Conservation (phyloP, 1,140 invertebrate genomes). For the Drosophila yakuba region DNA sequence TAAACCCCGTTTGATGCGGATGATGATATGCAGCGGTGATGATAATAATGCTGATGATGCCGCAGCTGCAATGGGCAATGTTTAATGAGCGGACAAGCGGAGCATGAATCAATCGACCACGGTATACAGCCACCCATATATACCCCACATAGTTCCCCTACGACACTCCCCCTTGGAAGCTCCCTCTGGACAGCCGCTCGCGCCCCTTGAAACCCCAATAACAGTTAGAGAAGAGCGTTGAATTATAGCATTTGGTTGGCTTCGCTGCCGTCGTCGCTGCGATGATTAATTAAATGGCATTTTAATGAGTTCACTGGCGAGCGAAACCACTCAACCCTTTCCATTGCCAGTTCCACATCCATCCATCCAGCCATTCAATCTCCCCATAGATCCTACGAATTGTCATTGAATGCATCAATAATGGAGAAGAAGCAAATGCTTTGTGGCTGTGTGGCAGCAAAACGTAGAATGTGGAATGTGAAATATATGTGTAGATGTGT, state of each 20-base stretch:
- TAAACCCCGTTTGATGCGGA: conserved; percentile 9
- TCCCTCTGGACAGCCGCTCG: neutral
- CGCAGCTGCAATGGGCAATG: conserved; percentile 34
- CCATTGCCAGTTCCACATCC: neutral
- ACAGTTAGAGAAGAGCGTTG: conserved; percentile 63
- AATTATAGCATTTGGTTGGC: conserved; percentile 77
- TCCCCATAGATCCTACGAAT: conserved; percentile 24
- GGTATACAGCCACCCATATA: conserved; percentile 5
- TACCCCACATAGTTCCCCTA: neutral
- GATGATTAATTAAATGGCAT: conserved; percentile 82
- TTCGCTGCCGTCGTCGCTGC: conserved; percentile 43
- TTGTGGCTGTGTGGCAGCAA: conserved; percentile 18
- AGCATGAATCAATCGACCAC: conserved; percentile 63
- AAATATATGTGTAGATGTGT: conserved; percentile 21
- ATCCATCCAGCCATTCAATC: neutral
- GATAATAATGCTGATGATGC: conserved; percentile 32
- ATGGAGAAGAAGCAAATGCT: conserved; percentile 27
- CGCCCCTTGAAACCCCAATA: conserved; percentile 6
- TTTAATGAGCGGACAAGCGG: conserved; percentile 50
- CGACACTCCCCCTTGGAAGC: neutral
- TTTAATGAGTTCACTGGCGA: conserved; percentile 77
- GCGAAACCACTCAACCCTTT: conserved; percentile 10
- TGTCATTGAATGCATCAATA: conserved; percentile 74
- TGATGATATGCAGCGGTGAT: conserved; percentile 37
- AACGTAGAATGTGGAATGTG: conserved; percentile 40